phyloP scores from a whole-genome alignment of 2,113 vertebrate species.

The Albula glossodonta region DNA sequence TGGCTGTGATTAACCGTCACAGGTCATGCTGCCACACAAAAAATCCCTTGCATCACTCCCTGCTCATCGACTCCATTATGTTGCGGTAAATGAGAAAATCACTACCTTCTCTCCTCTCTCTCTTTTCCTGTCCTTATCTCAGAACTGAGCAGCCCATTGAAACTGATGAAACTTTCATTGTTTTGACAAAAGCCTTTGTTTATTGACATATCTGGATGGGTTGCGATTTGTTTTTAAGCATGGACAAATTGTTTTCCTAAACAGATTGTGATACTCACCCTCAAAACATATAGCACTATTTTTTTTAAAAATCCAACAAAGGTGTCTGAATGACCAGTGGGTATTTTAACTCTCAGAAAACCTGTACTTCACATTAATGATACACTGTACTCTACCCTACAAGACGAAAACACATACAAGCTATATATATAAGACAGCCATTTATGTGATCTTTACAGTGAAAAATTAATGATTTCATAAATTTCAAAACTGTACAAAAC shows the following conservation, averaged over 20 bases:
- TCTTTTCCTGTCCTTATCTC: not conserved
- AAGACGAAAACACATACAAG: not conserved
- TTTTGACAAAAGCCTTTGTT: not conserved
- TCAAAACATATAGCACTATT: too few relatives aligned
- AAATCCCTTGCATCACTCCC: not conserved
- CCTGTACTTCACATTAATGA: not conserved
- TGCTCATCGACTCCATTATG: not conserved
- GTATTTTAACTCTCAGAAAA: not conserved
- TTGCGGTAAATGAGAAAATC: constrained; percentile 6
- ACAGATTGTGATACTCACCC: too few relatives aligned
- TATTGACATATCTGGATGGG: not conserved
- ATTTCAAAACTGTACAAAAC: not conserved
- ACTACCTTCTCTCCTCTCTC: not conserved
- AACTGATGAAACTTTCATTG: not conserved
- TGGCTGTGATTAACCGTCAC: not conserved
- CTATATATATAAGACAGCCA: too few relatives aligned
- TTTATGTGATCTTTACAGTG: too few relatives aligned
- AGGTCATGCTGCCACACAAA: not conserved
- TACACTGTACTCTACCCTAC: not conserved
- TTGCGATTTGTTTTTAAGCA: not conserved
- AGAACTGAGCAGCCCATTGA: not conserved
- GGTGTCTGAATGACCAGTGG: too few relatives aligned
- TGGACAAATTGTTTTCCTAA: not conserved
- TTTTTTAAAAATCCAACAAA: too few relatives aligned
- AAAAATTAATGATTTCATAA: too few relatives aligned